Conservation (phyloP, 2,797 vertebrate species). For the Pipistrellus pipistrellus region DNA sequence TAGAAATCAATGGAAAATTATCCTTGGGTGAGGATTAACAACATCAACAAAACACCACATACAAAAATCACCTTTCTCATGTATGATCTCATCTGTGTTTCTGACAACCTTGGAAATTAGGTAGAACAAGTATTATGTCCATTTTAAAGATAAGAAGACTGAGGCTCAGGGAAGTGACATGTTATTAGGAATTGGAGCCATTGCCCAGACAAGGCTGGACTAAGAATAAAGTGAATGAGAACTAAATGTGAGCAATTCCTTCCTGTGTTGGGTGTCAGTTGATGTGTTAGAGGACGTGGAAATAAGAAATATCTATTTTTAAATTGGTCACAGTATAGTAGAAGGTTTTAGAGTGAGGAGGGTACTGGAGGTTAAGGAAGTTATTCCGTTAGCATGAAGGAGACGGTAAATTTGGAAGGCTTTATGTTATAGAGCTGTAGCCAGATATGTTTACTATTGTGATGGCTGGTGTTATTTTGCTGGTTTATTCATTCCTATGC, state of each 20-base stretch:
- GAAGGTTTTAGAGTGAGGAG: not conserved
- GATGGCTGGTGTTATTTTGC: conserved; percentile 73
- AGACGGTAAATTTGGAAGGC: not conserved
- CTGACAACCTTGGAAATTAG: not conserved
- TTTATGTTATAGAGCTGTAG: not conserved
- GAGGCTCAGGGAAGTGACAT: not conserved
- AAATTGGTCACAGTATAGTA: not conserved
- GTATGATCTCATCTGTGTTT: not conserved
- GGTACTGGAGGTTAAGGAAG: not conserved
- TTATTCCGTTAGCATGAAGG: not conserved
- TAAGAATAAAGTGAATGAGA: not conserved
- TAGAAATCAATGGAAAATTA: too few relatives aligned
- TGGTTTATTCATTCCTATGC: conserved; percentile 80
- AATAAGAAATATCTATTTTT: not conserved
- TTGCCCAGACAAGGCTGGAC: not conserved
- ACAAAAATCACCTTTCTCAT: not conserved
- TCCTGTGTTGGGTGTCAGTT: not conserved
- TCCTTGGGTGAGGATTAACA: too few relatives aligned
- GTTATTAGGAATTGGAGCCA: not conserved
- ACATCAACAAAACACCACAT: not conserved
- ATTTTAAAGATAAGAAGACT: not conserved
- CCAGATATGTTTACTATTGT: conserved; percentile 70
- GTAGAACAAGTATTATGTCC: not conserved
- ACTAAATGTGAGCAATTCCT: not conserved
- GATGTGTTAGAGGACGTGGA: not conserved